Percentiles rank a stretch among this genome's conserved stretches.
Evolutionary conservation across 2,888 invertebrate species (phyloP).

Genomic region (Brenthis daphne): DNA sequence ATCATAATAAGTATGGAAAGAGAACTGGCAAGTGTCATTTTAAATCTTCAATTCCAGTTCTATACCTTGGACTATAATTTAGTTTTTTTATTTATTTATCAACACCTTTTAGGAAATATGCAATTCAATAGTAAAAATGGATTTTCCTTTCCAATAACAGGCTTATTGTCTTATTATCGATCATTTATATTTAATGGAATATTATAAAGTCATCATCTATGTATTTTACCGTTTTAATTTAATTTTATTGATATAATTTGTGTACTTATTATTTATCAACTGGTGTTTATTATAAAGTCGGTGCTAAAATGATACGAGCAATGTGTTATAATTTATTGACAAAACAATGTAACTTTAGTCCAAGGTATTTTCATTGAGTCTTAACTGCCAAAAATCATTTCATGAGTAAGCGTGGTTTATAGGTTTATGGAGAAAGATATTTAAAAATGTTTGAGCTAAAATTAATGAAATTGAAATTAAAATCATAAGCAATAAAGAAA

Average conservation of each 20-base stretch:
- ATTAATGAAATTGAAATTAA: conserved; percentile 24
- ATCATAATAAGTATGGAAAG: background rate
- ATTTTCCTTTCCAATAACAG: no score
- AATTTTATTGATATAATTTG: background rate
- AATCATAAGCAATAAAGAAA: conserved; percentile 8
- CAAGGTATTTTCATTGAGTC: conserved; percentile 41
- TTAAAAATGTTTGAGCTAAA: conserved; percentile 44
- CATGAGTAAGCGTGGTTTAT: conserved; percentile 44
- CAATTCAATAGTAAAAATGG: no score
- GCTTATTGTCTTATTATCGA: no score
- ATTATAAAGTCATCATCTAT: background rate
- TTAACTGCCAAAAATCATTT: conserved; percentile 58
- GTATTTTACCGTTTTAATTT: background rate
- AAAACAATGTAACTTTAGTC: conserved; percentile 1
- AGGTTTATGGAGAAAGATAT: conserved; percentile 43
- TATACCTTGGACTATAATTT: conserved; percentile 11
- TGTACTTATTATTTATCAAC: conserved; percentile 9
- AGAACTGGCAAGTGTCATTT: background rate
- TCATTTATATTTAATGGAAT: no score
- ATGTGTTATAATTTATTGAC: no score
- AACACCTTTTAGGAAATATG: no score
- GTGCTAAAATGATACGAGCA: background rate
- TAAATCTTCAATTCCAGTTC: background rate
- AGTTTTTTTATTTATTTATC: background rate
- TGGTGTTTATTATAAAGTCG: conserved; percentile 9